These are phyloP conservation scores for Tenthredo mesomela DNA, from an alignment of 2,888 invertebrate genomes.

Conservation along the genomic window DNA sequence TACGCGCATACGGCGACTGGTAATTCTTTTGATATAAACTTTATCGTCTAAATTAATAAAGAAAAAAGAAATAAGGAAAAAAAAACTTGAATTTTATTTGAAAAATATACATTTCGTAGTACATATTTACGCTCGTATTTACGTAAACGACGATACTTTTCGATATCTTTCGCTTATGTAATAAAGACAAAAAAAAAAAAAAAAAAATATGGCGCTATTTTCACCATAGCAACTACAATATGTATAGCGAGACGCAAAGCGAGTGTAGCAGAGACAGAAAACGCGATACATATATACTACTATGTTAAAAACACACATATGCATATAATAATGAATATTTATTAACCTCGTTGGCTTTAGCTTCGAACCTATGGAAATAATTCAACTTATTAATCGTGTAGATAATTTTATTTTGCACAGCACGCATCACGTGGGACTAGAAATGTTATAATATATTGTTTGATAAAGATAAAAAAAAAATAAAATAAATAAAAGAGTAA, in stretches of 20 bases:
- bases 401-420: background rate
- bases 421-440: background rate
- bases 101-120: too few species aligned
- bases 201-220: background rate
- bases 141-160: background rate
- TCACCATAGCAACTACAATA: background rate
- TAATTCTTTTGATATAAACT: background rate
- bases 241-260: background rate
- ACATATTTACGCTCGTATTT: too few species aligned
- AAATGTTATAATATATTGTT: background rate
- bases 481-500: too few species aligned
- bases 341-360: background rate
- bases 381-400: background rate
- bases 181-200: background rate
- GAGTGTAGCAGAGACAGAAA: background rate
- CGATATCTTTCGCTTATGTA: background rate
- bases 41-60: background rate
- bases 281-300: background rate
- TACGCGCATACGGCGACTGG: background rate
- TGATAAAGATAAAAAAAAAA: too few species aligned
- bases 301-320: background rate
- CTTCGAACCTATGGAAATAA: background rate
- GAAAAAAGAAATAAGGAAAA: background rate
- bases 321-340: background rate
- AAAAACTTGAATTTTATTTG: too few species aligned